phyloP scores from a whole-genome alignment of 2,797 vertebrate genomes.

The Anguilla pacifica region DNA sequence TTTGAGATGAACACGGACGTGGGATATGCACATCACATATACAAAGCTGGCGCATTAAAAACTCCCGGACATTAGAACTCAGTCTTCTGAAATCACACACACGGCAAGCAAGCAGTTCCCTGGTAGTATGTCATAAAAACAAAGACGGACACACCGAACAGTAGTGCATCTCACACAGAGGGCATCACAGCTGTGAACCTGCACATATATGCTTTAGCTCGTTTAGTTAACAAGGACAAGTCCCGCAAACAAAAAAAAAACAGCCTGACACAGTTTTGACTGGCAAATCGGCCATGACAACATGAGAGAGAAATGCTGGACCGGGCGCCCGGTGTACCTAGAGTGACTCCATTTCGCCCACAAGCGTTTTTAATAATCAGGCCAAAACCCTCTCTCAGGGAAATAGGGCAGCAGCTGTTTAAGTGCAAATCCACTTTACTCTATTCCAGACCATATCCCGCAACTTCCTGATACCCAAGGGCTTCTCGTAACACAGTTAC shows the following conservation, averaged over 20 bases:
- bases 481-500: constrained; percentile 35
- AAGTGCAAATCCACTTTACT: constrained; percentile 68
- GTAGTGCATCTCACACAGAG: not conserved
- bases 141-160: not conserved
- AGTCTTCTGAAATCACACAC: not conserved
- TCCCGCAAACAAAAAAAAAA: not conserved
- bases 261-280: not conserved
- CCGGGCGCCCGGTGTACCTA: constrained; percentile 24
- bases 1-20: not conserved
- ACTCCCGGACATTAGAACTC: not conserved
- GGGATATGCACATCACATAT: not conserved
- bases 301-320: constrained; percentile 11
- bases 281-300: not conserved
- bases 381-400: constrained; percentile 49
- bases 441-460: constrained; percentile 27
- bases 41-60: not conserved
- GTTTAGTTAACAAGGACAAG: not conserved
- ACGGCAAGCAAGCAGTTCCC: not conserved
- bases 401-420: constrained; percentile 68
- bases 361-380: constrained; percentile 8
- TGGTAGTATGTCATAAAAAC: not conserved
- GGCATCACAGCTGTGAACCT: not conserved
- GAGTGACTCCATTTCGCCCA: not conserved
- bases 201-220: not conserved
- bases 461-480: constrained; percentile 32